Evolutionary conservation across 2,797 vertebrate genomes (phyloP).

Genomic region (Heteromormyrus szaboi): DNA sequence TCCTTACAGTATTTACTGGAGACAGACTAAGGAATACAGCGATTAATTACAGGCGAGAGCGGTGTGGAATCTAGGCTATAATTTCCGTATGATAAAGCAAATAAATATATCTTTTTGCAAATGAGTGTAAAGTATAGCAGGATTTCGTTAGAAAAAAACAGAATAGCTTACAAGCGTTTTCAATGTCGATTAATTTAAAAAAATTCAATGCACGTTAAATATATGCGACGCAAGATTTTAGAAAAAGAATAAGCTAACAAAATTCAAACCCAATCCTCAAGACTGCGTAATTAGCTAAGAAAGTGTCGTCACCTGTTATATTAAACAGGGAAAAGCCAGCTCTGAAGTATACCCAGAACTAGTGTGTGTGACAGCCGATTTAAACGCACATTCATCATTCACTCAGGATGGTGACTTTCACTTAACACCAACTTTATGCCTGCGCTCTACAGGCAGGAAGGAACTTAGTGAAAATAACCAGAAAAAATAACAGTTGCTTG

Average conservation of each 20-base stretch:
- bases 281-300: not conserved
- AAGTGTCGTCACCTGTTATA: not conserved
- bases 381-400: constrained; percentile 2
- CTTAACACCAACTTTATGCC: not conserved
- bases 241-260: not conserved
- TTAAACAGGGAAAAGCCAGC: not conserved
- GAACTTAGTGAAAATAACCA: constrained; percentile 1
- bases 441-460: not conserved
- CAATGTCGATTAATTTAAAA: not conserved
- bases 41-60: not conserved
- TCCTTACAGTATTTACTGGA: not conserved
- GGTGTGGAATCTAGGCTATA: not conserved
- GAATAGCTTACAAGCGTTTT: not conserved
- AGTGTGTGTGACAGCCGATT: not conserved
- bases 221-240: not conserved
- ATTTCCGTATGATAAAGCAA: not conserved
- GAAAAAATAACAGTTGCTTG: not conserved
- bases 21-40: not conserved
- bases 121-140: not conserved
- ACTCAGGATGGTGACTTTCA: not conserved
- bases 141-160: not conserved
- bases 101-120: not conserved
- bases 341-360: not conserved
- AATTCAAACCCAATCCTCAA: not conserved
- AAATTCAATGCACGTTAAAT: not conserved